Percentiles rank a stretch among this genome's conserved stretches.
phyloP scores from a whole-genome alignment of 2,888 invertebrate genomes.

The Steinernema carpocapsae region DNA sequence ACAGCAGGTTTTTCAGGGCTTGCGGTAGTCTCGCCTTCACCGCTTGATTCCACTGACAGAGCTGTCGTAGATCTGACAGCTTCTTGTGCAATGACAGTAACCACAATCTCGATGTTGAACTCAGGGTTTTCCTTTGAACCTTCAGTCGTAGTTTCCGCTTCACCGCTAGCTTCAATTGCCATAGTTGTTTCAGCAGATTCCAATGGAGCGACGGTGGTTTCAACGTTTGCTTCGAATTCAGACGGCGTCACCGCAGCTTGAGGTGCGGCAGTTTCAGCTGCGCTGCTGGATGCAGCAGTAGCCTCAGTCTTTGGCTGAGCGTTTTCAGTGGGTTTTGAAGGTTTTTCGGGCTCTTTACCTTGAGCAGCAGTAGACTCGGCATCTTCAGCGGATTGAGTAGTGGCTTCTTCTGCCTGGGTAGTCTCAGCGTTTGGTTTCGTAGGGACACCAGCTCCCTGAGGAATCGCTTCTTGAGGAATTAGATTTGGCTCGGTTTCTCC shows the following conservation, averaged over 20 bases:
- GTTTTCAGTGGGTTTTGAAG: neutral
- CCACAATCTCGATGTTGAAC: conserved; percentile 15
- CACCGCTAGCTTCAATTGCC: neutral
- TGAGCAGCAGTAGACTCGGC: neutral
- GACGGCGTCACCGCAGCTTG: neutral
- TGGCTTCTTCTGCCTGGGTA: conserved; percentile 20
- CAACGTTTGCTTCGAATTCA: neutral
- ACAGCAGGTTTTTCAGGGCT: neutral
- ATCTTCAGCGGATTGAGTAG: conserved; percentile 19
- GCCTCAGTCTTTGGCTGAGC: neutral
- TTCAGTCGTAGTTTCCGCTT: neutral
- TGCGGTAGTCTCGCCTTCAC: conserved; percentile 15
- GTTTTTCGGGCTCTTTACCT: conserved; percentile 11
- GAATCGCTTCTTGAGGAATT: neutral
- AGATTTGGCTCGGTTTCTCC: conserved; percentile 5
- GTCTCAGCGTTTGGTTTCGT: neutral
- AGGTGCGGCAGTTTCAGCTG: neutral
- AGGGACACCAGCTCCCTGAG: neutral
- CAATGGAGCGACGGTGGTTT: neutral
- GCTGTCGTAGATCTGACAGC: neutral
- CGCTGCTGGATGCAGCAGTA: neutral
- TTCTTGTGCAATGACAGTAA: conserved; percentile 18
- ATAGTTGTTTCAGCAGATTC: neutral
- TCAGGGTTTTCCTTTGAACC: neutral
- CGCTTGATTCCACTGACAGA: neutral